Evolutionary conservation across 2,888 invertebrate species (phyloP).

Genomic region (Archips crataeganus): DNA sequence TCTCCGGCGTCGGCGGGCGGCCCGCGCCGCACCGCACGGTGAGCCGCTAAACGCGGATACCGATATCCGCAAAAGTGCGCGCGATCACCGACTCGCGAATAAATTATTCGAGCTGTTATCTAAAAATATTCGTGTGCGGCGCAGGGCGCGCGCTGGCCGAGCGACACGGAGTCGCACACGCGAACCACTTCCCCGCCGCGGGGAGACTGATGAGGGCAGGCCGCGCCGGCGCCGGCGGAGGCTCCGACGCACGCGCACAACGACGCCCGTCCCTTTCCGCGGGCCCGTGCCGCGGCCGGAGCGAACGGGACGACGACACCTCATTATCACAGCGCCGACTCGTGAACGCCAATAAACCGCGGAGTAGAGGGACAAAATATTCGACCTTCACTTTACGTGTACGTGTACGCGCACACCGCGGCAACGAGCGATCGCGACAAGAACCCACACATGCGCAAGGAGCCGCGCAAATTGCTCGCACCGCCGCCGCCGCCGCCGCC

Average conservation of each 20-base stretch:
- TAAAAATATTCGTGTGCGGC: conserved; percentile 84
- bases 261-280: conserved; percentile 73
- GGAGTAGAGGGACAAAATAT: conserved; percentile 83
- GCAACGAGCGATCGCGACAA: conserved; percentile 64
- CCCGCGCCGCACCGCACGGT: conserved; percentile 62
- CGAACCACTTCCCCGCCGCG: conserved; percentile 84
- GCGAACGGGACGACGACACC: conserved; percentile 76
- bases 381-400: conserved; percentile 84
- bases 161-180: conserved; percentile 77
- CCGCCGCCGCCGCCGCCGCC: conserved; percentile 59
- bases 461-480: conserved; percentile 72
- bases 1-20: conserved; percentile 66
- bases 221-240: conserved; percentile 81
- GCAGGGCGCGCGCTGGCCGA: conserved; percentile 68
- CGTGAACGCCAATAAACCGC: conserved; percentile 85
- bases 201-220: conserved; percentile 85
- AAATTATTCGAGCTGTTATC: conserved; percentile 84
- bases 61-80: conserved; percentile 81
- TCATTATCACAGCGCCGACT: conserved; percentile 83
- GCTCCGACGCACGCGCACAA: conserved; percentile 80
- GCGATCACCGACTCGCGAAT: conserved; percentile 83
- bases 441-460: conserved; percentile 67
- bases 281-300: conserved; percentile 53
- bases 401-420: conserved; percentile 72
- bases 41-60: conserved; percentile 71